Evolutionary conservation across 2,888 invertebrate genomes (phyloP).

Genomic region (Trachelus tabidus): DNA sequence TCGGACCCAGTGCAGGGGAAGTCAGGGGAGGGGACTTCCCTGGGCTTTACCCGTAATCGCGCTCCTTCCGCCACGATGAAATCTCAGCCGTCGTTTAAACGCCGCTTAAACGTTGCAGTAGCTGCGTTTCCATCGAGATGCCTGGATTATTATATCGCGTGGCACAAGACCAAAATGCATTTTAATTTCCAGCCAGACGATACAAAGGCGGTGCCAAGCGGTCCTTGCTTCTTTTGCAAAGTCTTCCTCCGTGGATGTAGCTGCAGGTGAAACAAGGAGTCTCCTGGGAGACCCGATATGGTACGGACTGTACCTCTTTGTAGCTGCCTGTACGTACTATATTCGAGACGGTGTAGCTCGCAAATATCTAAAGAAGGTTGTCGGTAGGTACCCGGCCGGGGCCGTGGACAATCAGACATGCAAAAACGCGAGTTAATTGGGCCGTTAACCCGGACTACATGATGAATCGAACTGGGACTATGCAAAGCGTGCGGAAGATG

Average conservation of each 20-base stretch:
- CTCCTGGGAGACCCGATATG: neutral
- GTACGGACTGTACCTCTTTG: neutral
- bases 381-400: neutral
- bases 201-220: neutral
- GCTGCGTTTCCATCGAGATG: neutral
- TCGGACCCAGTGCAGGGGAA: neutral
- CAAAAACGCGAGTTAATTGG: conserved; percentile 56
- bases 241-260: neutral
- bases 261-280: neutral
- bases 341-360: neutral
- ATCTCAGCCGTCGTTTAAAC: neutral
- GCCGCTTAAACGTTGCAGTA: neutral
- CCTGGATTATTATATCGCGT: conserved; percentile 36
- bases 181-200: conserved; percentile 39
- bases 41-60: neutral
- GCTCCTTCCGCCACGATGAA: neutral
- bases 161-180: conserved; percentile 46
- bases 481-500: conserved; percentile 28
- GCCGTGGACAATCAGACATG: conserved; percentile 54
- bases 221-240: neutral
- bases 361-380: conserved; percentile 22
- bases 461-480: conserved; percentile 49
- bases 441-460: conserved; percentile 46
- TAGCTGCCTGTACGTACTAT: neutral
- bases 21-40: neutral